phyloP scores from a whole-genome alignment of 2,113 vertebrate genomes.

The Ariopsis seemanni region DNA sequence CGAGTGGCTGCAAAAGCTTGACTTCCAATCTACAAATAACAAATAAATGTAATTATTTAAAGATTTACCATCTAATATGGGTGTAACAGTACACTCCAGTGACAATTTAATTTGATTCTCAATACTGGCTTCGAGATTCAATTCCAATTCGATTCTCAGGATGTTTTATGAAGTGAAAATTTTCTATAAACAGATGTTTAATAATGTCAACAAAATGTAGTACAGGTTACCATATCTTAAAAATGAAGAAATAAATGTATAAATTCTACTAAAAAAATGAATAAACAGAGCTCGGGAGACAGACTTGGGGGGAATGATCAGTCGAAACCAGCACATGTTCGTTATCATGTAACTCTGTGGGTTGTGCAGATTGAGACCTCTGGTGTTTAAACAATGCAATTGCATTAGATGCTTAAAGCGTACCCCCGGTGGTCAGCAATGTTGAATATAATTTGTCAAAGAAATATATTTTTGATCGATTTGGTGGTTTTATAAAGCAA shows the following conservation, averaged over 20 bases:
- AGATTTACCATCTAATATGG: neutral
- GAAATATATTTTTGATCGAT: too few relatives aligned
- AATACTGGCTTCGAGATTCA: neutral
- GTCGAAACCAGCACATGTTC: neutral
- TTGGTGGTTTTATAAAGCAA: too few relatives aligned
- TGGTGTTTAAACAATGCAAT: neutral
- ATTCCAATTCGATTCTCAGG: neutral
- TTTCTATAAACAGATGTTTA: neutral
- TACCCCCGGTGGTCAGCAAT: too few relatives aligned
- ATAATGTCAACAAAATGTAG: neutral
- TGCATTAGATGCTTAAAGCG: neutral
- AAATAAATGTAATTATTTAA: neutral
- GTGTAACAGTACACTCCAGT: neutral
- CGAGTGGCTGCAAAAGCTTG: neutral
- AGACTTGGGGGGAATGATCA: neutral
- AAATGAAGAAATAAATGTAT: neutral
- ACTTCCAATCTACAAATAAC: neutral
- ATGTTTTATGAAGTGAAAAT: neutral
- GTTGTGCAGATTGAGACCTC: conserved; percentile 3
- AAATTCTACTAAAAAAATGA: neutral
- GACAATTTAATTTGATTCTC: neutral
- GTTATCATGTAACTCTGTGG: neutral
- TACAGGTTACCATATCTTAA: neutral
- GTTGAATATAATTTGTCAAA: too few relatives aligned
- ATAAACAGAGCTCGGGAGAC: neutral